Evolutionary conservation across 2,888 invertebrate genomes (phyloP), one percentile per base, ranked within the genome.

Genomic region (Subacronicta megacephala): DNA sequence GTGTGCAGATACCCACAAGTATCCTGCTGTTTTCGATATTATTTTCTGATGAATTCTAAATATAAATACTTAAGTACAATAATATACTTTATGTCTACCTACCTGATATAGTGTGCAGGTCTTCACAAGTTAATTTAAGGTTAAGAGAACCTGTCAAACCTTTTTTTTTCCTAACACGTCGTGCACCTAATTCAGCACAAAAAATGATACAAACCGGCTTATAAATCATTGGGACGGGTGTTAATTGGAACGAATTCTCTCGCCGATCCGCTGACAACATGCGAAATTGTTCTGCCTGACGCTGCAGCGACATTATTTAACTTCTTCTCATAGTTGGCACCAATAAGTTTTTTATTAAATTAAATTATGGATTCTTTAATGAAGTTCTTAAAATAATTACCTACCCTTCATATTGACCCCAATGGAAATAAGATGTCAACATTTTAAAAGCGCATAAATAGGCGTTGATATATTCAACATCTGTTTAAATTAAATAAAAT

Each of bases 201-300:
- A 89, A 90, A 89, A 88, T 78, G 80, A 79, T 80, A 82, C 82
- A 82, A 85, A 84, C 84, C 83, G 80, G 83, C 80, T 79, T 78
- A 90, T 92, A 92, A 92, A 91, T 92, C 89, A 91, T 78, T 82
- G 75, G 77, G 78, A 66, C 74, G 84, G 84, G 92, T 92, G 93
- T 92, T 93, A 93, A 93, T 93, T 93, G 92, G 92, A 85, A 89
- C 88, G 90, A 90, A 90, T 90, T 87, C 88, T 81, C 62, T 66
- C 66, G 56, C 69, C 44, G 65, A 69, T 61, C 55, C 80, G 77
- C 78, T 78, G 89, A 89, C 89, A 90, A 60, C 65, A 69, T 51
- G 52, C 66, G 63, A 55, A 74, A 63, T 58, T 52, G 59, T 54
- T 53, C 31, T 18, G 54, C 41, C 33, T 52, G 47, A 36, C 51